Percentiles rank a stretch among this genome's conserved stretches.
These are phyloP conservation scores for Apostichopus californicus DNA, from an alignment of 35 echinoderm and acorn worm genomes.

Conservation along the genomic window DNA sequence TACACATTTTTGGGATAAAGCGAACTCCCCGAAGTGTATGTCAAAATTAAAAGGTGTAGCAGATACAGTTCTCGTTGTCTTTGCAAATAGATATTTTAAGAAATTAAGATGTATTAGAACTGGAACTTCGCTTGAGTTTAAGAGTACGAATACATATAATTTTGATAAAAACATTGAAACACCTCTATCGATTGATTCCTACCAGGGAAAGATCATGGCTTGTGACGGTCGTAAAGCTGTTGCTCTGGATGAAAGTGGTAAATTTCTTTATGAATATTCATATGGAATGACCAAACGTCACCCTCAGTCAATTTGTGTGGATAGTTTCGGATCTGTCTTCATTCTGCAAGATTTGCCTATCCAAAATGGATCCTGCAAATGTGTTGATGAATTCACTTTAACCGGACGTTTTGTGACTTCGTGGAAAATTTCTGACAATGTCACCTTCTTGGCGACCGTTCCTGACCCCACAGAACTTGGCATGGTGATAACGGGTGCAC, in stretches of 20 bases:
- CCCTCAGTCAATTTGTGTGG: neutral
- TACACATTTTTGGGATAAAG: too few species aligned
- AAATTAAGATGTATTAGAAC: neutral
- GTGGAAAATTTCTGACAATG: neutral
- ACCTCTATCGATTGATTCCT: neutral
- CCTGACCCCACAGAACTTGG: neutral
- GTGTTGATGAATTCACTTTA: neutral
- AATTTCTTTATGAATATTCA: neutral
- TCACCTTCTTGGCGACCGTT: neutral
- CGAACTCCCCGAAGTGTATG: neutral
- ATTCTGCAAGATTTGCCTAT: neutral
- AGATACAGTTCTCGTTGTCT: neutral
- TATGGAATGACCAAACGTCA: neutral
- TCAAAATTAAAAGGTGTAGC: neutral
- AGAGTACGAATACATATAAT: neutral
- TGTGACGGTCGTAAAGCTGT: neutral
- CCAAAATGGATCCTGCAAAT: neutral
- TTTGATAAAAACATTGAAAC: neutral
- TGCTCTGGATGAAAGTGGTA: neutral
- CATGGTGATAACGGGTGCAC: neutral
- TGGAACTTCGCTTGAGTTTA: neutral
- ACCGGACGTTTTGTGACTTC: neutral
- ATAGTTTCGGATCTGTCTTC: slow-evolving; percentile 1
- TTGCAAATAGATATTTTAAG: neutral
- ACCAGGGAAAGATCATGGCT: neutral